Conservation (phyloP, 2,113 vertebrate genomes). For the Cyanoramphus novaezelandiae region DNA sequence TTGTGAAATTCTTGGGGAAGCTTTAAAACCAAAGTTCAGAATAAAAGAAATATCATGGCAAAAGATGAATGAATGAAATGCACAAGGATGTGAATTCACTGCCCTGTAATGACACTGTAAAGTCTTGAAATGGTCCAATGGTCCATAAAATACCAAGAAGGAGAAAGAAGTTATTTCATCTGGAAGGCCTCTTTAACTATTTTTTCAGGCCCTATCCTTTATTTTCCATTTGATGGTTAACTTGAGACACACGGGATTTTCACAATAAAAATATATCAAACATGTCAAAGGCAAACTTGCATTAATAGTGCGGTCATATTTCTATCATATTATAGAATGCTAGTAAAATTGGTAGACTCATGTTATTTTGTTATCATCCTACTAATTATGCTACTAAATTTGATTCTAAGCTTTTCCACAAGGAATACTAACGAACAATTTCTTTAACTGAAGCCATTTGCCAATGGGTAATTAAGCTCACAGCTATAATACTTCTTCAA, state of each 20-base stretch:
- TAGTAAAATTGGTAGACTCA: neutral
- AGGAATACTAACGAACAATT: neutral
- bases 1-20: neutral
- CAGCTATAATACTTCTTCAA: neutral
- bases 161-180: neutral
- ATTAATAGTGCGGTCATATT: neutral
- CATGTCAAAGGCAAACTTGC: neutral
- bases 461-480: neutral
- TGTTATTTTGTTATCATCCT: neutral
- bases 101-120: neutral
- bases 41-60: neutral
- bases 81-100: neutral
- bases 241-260: neutral
- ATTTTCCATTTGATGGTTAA: neutral
- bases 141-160: neutral
- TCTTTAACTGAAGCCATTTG: slow-evolving; percentile 4
- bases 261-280: neutral
- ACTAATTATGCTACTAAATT: neutral
- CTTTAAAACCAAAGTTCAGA: neutral
- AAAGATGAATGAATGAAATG: neutral
- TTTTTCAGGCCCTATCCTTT: neutral
- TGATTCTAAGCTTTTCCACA: slow-evolving; percentile 9
- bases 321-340: neutral
- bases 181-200: neutral
- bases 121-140: neutral